Evolutionary conservation across 2,113 vertebrate genomes (phyloP).

Genomic region (Oncorhynchus masou): DNA sequence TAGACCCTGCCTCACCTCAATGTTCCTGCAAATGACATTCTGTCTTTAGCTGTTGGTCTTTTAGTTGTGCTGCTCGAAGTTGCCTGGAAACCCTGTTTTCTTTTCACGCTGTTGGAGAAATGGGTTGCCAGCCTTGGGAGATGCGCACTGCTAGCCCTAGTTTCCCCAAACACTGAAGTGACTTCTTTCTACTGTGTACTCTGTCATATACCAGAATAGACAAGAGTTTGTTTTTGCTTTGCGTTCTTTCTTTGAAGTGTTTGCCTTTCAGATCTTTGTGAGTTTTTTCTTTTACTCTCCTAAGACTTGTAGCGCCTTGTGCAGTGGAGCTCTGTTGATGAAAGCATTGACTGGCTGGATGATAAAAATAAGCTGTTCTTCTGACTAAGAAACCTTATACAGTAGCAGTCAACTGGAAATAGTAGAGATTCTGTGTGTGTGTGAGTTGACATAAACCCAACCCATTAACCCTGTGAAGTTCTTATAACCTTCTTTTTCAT

Average conservation of each 20-base stretch:
- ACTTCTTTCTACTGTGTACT: slow-evolving; percentile 12
- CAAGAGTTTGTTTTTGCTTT: slow-evolving; percentile 8
- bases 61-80: slow-evolving; percentile 35
- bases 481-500: slow-evolving; percentile 10
- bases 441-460: slow-evolving; percentile 1
- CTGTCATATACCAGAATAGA: slow-evolving; percentile 28
- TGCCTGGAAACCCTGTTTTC: slow-evolving; percentile 34
- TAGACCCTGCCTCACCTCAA: slow-evolving; percentile 18
- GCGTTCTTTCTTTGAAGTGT: slow-evolving; percentile 26
- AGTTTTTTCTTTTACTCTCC: slow-evolving; percentile 5
- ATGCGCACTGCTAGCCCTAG: slow-evolving; percentile 28
- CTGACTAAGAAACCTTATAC: background rate
- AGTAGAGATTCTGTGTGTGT: slow-evolving; percentile 15
- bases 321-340: slow-evolving; percentile 5
- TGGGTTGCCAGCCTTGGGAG: slow-evolving; percentile 36
- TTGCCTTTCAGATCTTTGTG: slow-evolving; percentile 28
- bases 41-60: slow-evolving; percentile 45
- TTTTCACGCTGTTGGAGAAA: slow-evolving; percentile 31
- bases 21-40: slow-evolving; percentile 53
- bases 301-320: background rate
- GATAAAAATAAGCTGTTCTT: slow-evolving; percentile 17
- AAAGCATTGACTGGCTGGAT: background rate
- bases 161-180: slow-evolving; percentile 28
- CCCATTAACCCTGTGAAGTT: slow-evolving; percentile 29
- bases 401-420: slow-evolving; percentile 30